These are phyloP conservation scores for Campylorhamphus procurvoides DNA, from an alignment of 2,113 vertebrate genomes.

Conservation along the genomic window DNA sequence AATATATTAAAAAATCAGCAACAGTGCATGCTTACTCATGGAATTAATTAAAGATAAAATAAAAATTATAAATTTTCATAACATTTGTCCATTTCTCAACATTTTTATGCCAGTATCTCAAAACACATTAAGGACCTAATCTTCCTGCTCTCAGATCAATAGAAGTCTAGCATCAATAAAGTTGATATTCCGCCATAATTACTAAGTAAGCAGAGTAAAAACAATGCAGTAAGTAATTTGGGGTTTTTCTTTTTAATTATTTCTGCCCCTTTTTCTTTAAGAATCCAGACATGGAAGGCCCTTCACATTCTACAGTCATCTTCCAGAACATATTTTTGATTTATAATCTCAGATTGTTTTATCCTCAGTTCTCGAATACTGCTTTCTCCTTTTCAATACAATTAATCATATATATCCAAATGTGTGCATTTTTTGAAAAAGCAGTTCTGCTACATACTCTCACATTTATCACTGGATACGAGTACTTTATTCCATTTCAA, in stretches of 20 bases:
- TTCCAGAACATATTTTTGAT: not conserved
- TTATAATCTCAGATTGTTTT: not conserved
- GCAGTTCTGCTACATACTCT: not conserved
- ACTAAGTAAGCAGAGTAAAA: not conserved
- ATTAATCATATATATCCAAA: not conserved
- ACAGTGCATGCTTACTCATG: conserved; percentile 14
- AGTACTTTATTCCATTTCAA: not conserved
- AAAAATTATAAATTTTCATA: not conserved
- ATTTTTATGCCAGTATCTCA: not conserved
- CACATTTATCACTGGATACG: not conserved
- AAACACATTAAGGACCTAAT: not conserved
- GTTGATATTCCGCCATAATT: not conserved
- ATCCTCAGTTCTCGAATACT: not conserved
- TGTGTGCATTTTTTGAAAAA: not conserved
- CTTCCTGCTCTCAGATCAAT: not conserved
- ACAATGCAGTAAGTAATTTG: not conserved
- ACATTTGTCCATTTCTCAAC: conserved; percentile 18
- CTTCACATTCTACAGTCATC: not conserved
- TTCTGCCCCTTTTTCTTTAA: not conserved
- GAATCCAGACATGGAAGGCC: not conserved
- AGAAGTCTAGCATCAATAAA: not conserved
- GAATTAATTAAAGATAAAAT: conserved; percentile 28
- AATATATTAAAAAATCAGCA: not conserved
- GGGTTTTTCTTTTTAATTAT: not conserved
- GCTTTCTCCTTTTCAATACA: not conserved